Percentiles rank a stretch among this genome's conserved stretches.
Evolutionary conservation across 2,888 invertebrate species (phyloP).

Genomic region (Hemicrepidius hirtus): DNA sequence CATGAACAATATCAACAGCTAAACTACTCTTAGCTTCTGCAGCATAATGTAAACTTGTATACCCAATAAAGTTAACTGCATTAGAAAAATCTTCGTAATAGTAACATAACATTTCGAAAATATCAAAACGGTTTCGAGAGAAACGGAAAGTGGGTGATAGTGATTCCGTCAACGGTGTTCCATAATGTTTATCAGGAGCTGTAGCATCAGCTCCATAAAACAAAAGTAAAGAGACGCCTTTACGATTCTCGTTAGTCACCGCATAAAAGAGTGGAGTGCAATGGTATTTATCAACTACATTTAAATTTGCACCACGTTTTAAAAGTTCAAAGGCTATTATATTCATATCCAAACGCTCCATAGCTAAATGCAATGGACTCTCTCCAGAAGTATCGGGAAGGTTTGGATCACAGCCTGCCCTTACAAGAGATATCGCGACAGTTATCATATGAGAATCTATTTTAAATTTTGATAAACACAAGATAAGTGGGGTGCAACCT

Average conservation of each 20-base stretch:
- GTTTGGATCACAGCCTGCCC: constrained; percentile 54
- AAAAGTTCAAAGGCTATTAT: constrained; percentile 59
- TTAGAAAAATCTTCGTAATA: constrained; percentile 50
- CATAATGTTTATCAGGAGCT: constrained; percentile 38
- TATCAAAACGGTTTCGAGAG: constrained; percentile 45
- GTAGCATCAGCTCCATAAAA: constrained; percentile 61
- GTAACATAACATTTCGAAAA: constrained; percentile 57
- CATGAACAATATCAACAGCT: constrained; percentile 28
- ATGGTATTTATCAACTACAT: constrained; percentile 56
- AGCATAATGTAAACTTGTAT: constrained; percentile 25
- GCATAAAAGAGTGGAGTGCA: constrained; percentile 62
- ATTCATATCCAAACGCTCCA: constrained; percentile 42
- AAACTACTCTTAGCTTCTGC: not conserved
- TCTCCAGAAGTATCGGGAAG: constrained; percentile 54
- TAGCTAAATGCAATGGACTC: constrained; percentile 60
- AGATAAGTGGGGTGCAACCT: no score
- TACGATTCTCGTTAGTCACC: constrained; percentile 51
- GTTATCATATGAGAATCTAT: no score
- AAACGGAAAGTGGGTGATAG: no score
- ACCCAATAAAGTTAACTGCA: not conserved
- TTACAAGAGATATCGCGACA: no score
- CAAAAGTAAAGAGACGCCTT: constrained; percentile 62
- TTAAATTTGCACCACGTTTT: constrained; percentile 59
- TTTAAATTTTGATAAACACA: no score
- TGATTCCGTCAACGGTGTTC: constrained; percentile 60